A percentile compares a stretch with the other conserved stretches of the same genome.
Evolutionary conservation across 2,113 vertebrate genomes (phyloP).

Genomic region (Hepsetus odoe): DNA sequence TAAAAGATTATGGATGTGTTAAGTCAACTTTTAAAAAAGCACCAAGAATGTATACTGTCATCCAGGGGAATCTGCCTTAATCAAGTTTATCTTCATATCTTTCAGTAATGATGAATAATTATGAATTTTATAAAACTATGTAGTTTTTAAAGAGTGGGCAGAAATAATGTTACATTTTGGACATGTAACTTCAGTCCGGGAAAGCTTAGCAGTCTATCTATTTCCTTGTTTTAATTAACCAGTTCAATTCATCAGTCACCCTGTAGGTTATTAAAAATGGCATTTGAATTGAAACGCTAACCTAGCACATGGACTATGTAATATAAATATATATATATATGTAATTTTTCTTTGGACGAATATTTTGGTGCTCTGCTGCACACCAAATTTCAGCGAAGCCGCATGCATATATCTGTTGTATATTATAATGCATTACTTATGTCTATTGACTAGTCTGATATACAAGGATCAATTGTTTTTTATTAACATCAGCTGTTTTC

Average conservation of each 20-base stretch:
- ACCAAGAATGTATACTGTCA: too few species aligned
- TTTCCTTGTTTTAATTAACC: neutral
- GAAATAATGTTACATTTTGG: too few species aligned
- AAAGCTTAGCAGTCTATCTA: neutral
- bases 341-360: neutral
- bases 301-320: too few species aligned
- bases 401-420: neutral
- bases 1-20: too few species aligned
- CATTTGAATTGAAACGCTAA: too few species aligned
- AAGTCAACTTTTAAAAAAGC: too few species aligned
- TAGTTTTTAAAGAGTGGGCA: too few species aligned
- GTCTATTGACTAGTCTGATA: neutral
- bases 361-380: neutral
- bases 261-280: neutral
- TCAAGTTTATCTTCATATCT: too few species aligned
- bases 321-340: too few species aligned
- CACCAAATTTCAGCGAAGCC: neutral
- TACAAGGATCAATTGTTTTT: slow-evolving; percentile 10
- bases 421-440: neutral
- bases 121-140: too few species aligned
- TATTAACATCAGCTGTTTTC: neutral
- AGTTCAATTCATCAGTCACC: neutral
- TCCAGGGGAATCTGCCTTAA: too few species aligned
- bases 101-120: neutral
- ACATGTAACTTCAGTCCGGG: neutral